A percentile compares a stretch with the other conserved stretches of the same genome.
phyloP scores from a whole-genome alignment of 2,113 vertebrate species.

The Polypterus bichir region DNA sequence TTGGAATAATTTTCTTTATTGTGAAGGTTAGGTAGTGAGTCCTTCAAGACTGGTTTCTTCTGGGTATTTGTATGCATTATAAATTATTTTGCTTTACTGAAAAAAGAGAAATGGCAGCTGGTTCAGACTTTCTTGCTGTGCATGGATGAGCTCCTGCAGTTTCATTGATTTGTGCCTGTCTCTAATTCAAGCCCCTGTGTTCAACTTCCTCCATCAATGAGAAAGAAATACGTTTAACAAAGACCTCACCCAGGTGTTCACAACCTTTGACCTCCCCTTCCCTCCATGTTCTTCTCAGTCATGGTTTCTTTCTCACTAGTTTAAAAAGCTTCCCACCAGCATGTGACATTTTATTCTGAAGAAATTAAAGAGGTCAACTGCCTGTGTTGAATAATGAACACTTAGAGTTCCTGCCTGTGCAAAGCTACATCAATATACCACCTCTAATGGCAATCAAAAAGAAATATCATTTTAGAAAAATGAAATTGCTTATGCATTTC shows the following conservation, averaged over 20 bases:
- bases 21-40: no score
- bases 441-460: no score
- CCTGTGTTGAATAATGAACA: slow-evolving; percentile 9
- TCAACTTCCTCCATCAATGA: slow-evolving; percentile 14
- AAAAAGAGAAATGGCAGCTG: slow-evolving; percentile 3
- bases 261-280: slow-evolving; percentile 14
- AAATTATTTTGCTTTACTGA: slow-evolving; percentile 24
- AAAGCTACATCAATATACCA: not conserved
- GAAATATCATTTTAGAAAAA: no score
- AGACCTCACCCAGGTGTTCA: slow-evolving; percentile 7
- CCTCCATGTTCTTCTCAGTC: slow-evolving; percentile 3
- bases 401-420: not conserved
- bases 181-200: slow-evolving; percentile 16
- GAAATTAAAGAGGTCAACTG: slow-evolving; percentile 24
- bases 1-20: no score
- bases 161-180: slow-evolving; percentile 28
- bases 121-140: slow-evolving; percentile 5
- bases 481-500: no score
- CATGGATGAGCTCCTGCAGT: slow-evolving; percentile 19
- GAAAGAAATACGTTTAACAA: slow-evolving; percentile 21
- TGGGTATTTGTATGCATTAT: no score
- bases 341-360: slow-evolving; percentile 37
- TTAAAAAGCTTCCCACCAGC: slow-evolving; percentile 23
- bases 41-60: no score
- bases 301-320: slow-evolving; percentile 11